Base-by-base conservation (phyloP, 2,888 invertebrate genomes). In the Platycheirus albimanus region DNA sequence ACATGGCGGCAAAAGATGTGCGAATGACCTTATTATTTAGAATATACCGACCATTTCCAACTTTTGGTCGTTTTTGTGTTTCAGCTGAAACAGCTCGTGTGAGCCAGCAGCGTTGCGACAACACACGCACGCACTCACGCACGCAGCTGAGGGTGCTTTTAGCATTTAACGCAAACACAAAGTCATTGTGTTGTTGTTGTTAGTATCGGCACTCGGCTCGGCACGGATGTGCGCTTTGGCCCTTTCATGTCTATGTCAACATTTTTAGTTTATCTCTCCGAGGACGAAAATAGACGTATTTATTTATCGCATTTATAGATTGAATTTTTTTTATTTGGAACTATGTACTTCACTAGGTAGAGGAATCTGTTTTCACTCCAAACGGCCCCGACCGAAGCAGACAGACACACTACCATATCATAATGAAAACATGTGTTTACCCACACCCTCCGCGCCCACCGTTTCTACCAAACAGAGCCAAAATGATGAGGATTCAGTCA, bases 221-320 rank as follows among this genome's bases (percentile, higher is more conserved):
- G 38, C 13, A 36, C 30, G 30, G 30, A 56, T 67, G 64, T 61
- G 13, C 63, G 41, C 28, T 24, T 56, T 41, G 61, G 64, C 56
- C 70, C 70, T 71, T 71, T 77, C 77, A 63, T 67, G 77, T 81
- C 77, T 77, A 63, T 76, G 76, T 67, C 76, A 81, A 71, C 38
- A 76, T 17, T 61, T 71, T 71, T 47, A 67, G 81, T 81, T 81
- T 81, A 81, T 81, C 49, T 76, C 13, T 58, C 11, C 28, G n/a
- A n/a, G 41, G 17, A 67, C 54, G 13, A 72, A 81, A 81, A 81
- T 81, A 77, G 51, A 43, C 11, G n/a, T n/a, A n/a, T n/a, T 3
- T 3, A 28, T 19, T 28, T 67, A 43, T 67, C 13, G 54, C 66
- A 71, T 76, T 76, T 63, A 71, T 71, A 77, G 63, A 76, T 77